These are phyloP conservation scores for Rhinella marina DNA, from an alignment of 2,797 vertebrate genomes.

Conservation along the genomic window DNA sequence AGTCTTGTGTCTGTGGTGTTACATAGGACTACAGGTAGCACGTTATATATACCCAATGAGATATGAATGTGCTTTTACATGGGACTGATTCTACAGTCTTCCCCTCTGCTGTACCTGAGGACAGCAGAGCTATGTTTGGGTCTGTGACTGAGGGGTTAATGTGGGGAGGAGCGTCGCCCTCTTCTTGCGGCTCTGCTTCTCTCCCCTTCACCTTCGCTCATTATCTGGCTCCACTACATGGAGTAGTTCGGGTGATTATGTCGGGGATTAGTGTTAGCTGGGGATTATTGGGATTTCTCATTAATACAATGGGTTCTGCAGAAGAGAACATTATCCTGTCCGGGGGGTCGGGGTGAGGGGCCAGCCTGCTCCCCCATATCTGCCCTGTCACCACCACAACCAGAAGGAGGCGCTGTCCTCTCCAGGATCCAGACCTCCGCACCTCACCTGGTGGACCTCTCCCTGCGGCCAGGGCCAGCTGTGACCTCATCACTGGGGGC, in stretches of 20 bases:
- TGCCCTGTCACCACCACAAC: no score
- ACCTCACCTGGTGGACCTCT: slow-evolving; percentile 29
- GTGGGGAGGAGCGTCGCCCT: neutral
- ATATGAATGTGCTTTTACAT: no score
- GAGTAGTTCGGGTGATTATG: slow-evolving; percentile 1
- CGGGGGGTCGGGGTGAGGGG: neutral
- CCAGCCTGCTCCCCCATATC: neutral
- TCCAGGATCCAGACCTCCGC: slow-evolving; percentile 28
- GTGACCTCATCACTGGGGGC: neutral
- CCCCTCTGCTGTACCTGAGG: no score
- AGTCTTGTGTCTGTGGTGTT: no score
- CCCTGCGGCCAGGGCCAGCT: neutral
- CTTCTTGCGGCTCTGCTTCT: neutral
- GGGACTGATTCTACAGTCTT: no score
- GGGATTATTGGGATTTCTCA: slow-evolving; percentile 53
- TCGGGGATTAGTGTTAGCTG: slow-evolving; percentile 47
- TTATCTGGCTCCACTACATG: neutral
- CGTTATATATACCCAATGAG: no score
- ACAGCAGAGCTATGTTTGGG: no score
- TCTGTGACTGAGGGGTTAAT: no score
- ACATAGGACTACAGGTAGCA: no score
- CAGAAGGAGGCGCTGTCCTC: neutral
- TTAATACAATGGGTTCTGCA: slow-evolving; percentile 55
- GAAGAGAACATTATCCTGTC: no score
- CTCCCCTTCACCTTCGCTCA: neutral